phyloP scores from a whole-genome alignment of 2,797 vertebrate species.

The Cryptoblepharus egeriae region DNA sequence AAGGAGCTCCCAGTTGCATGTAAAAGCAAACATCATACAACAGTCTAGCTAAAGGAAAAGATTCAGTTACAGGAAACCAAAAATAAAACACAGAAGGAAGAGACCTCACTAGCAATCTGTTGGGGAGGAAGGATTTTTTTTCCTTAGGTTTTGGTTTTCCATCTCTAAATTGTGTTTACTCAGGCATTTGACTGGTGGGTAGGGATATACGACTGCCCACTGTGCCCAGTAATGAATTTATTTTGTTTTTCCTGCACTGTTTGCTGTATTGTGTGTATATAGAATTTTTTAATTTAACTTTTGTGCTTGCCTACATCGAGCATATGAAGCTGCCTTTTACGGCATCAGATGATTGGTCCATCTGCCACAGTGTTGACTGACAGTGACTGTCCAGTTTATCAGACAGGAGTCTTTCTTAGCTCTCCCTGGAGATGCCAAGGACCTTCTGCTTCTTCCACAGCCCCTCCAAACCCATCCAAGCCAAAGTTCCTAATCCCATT shows the following conservation, averaged over 20 bases:
- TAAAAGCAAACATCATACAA: not conserved
- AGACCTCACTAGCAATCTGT: not conserved
- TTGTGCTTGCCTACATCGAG: not conserved
- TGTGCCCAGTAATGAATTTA: no score
- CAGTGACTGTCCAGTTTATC: no score
- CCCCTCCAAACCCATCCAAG: not conserved
- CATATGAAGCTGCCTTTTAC: no score
- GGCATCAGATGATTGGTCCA: no score
- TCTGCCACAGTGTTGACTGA: no score
- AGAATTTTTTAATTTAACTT: not conserved
- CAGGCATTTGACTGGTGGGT: no score
- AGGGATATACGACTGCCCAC: no score
- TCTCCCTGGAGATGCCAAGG: no score
- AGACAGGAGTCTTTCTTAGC: no score
- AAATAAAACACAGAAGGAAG: not conserved
- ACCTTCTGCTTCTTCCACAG: no score
- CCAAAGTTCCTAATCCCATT: not conserved
- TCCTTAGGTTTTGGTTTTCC: not conserved
- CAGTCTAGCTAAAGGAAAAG: not conserved
- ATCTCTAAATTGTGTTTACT: no score
- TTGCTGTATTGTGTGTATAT: not conserved
- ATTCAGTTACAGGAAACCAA: not conserved
- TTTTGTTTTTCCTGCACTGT: no score
- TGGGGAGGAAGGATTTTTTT: not conserved
- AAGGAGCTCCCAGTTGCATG: not conserved